Evolutionary conservation across 2,113 vertebrate species (phyloP).

Genomic region (Gambusia affinis): DNA sequence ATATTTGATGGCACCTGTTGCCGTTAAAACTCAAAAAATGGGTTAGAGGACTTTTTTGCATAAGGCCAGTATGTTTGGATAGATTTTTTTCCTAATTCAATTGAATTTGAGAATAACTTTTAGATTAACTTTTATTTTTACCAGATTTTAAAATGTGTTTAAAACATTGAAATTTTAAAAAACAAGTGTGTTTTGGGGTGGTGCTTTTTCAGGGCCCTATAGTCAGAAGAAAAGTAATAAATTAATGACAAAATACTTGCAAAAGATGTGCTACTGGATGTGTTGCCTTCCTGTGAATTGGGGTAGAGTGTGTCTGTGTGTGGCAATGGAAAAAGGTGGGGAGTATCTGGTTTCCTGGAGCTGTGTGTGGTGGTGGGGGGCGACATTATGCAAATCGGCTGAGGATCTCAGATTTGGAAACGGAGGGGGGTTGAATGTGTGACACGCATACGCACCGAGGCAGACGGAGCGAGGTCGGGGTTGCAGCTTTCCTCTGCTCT

Average conservation of each 20-base stretch:
- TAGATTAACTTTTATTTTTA: no score
- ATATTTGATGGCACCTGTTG: no score
- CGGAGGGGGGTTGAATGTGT: neutral
- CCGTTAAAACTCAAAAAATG: no score
- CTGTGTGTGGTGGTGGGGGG: constrained; percentile 4
- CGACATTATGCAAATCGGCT: constrained; percentile 56
- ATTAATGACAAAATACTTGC: neutral
- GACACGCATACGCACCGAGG: neutral
- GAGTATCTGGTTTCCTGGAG: constrained; percentile 51
- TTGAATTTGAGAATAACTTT: no score
- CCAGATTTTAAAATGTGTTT: no score
- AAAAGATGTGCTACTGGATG: neutral
- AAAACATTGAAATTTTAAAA: no score
- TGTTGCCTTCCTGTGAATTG: constrained; percentile 36
- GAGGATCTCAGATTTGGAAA: constrained; percentile 1
- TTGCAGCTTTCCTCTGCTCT: constrained; percentile 14
- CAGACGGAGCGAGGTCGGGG: constrained; percentile 7
- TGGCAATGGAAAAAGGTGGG: neutral
- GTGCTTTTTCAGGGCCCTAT: no score
- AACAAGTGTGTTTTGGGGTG: no score
- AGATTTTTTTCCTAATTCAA: no score
- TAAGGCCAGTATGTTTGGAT: no score
- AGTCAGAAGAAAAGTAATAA: no score
- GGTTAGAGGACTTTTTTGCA: no score
- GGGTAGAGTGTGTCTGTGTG: constrained; percentile 10